Percentiles rank a stretch among this genome's conserved stretches.
phyloP scores from a whole-genome alignment of 2,888 invertebrate genomes.

The Ophioninae sp. region DNA sequence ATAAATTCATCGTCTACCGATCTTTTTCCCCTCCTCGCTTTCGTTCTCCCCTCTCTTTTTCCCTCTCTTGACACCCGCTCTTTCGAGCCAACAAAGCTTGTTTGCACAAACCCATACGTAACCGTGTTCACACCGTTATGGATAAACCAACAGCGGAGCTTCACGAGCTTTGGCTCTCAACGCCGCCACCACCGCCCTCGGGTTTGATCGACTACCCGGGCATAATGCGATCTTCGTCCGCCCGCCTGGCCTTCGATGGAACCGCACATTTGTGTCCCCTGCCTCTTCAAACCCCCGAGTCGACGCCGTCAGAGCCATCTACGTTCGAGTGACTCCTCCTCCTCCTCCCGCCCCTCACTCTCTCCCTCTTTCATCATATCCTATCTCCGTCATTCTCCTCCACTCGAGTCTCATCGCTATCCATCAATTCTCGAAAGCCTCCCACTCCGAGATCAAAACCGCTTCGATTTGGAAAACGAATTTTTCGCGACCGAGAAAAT shows the following conservation, averaged over 20 bases:
- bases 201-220: conserved; percentile 28
- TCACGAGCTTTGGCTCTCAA: conserved; percentile 23
- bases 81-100: too few species aligned
- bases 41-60: background rate
- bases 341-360: background rate
- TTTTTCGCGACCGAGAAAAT: too few species aligned
- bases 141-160: conserved; percentile 25
- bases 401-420: too few species aligned
- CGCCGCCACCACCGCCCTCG: conserved; percentile 25
- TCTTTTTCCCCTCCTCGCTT: background rate
- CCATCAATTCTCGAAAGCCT: too few species aligned
- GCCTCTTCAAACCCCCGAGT: background rate
- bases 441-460: too few species aligned
- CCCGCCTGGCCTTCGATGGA: background rate
- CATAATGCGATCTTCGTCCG: conserved; percentile 37
- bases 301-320: conserved; percentile 9
- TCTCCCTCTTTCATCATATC: too few species aligned
- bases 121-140: background rate
- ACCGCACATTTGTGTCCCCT: too few species aligned
- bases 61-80: background rate
- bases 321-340: background rate
- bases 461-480: too few species aligned
- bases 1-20: too few species aligned
- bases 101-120: background rate
- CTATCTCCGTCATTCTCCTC: too few species aligned